Base-by-base conservation (phyloP, 1,140 invertebrate genomes). In the Galleria mellonella region DNA sequence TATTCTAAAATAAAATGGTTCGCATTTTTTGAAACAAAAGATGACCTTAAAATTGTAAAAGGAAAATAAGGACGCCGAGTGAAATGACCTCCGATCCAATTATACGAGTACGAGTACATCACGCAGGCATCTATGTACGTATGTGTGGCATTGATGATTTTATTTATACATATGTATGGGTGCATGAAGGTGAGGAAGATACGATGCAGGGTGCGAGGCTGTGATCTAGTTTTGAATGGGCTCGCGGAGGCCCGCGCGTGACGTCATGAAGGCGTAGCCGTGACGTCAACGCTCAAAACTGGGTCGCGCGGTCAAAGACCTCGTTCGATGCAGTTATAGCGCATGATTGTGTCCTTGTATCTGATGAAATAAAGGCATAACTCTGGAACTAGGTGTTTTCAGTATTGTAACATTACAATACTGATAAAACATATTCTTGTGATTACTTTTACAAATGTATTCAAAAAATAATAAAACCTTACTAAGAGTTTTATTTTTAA, bases 221-320 rank as follows among this genome's bases (percentile, higher is more conserved):
- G 63, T 75, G 74, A 63, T 83, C 76, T 59, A 83, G 51, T 83
- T 81, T 81, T 83, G 79, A 83, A 83, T 83, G 79, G 66, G 69
- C 62, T 62, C 59, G 58, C 52, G 56, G 67, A 69, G 72, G 66
- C 67, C 69, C 58, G 64, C 46, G 38, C 48, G 56, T 83, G 76
- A 83, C 79, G 79, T 83, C 76, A 78, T 52, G 66, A 62, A 75
- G 76, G 76, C 69, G 76, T 75, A 73, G 50, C 69, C 48, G 66
- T 83, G 76, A 83, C 79, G 79, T 83, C 72, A 83, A 60, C 52
- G 45, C 32, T 28, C 23, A 59, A 72, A 83, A 81, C 49, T 83
- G 51, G 79, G 79, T 68, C 79, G 71, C 58, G 53, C 71, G 74
- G 74, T 69, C 74, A 60, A 52, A 47, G 74, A 76, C 68, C 78